Conservation (phyloP, 2,797 vertebrate species). For the Sebastes cheni region DNA sequence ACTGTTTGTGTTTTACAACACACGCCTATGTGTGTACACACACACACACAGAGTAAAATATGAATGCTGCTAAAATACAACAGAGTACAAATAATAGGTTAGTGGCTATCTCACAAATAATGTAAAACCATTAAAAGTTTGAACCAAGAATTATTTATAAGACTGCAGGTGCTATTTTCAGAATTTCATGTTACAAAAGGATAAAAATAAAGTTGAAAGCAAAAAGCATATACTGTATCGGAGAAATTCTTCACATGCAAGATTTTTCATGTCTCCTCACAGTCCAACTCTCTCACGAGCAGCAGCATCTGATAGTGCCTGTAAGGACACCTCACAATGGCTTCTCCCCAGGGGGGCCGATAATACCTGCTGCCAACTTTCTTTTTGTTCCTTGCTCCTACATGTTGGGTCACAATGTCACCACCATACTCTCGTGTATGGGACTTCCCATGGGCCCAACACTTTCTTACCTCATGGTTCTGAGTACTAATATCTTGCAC, state of each 20-base stretch:
- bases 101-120: constrained; percentile 39
- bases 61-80: constrained; percentile 38
- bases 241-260: neutral
- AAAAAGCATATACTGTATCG: neutral
- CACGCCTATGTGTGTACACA: neutral
- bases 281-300: constrained; percentile 24
- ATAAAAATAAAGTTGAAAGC: constrained; percentile 13
- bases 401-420: constrained; percentile 46
- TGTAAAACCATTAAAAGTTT: constrained; percentile 42
- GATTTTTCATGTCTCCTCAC: constrained; percentile 18
- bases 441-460: neutral
- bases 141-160: constrained; percentile 14
- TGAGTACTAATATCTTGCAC: neutral
- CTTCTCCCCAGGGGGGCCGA: constrained; percentile 40
- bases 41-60: constrained; percentile 28
- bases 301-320: constrained; percentile 29
- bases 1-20: constrained; percentile 70
- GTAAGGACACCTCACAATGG: constrained; percentile 43
- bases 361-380: constrained; percentile 56
- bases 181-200: neutral
- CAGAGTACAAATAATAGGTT: constrained; percentile 30
- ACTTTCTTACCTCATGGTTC: neutral
- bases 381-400: constrained; percentile 40
- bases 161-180: constrained; percentile 1
- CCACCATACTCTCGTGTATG: constrained; percentile 13